phyloP scores from a whole-genome alignment of 2,888 invertebrate genomes.

The Octodonta nipae region DNA sequence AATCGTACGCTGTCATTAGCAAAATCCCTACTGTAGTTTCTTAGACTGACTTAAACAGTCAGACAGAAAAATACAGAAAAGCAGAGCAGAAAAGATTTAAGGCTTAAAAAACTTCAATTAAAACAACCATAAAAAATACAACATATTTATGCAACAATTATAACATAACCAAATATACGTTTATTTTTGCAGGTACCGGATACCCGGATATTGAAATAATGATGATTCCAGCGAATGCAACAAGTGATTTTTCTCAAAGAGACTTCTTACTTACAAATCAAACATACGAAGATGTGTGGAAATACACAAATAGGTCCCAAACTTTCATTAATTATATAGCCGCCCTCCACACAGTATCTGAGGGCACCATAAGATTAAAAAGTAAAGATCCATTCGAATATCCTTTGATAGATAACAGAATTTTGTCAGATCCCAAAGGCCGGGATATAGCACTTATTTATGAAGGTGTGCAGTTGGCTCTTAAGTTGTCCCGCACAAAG shows the following conservation, averaged over 20 bases:
- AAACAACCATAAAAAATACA: too few relatives aligned
- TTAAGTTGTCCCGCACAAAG: constrained; percentile 36
- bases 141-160: too few relatives aligned
- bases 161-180: too few relatives aligned
- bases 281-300: too few relatives aligned
- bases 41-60: too few relatives aligned
- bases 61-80: too few relatives aligned
- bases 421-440: constrained; percentile 40
- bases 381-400: constrained; percentile 13
- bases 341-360: constrained; percentile 10
- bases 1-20: too few relatives aligned
- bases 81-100: too few relatives aligned
- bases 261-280: constrained; percentile 12
- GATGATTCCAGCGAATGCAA: constrained; percentile 37
- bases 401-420: constrained; percentile 54
- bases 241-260: constrained; percentile 10
- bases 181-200: constrained; percentile 10
- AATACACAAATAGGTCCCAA: constrained; percentile 20
- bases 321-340: constrained; percentile 16
- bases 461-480: constrained; percentile 36
- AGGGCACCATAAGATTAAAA: constrained; percentile 12
- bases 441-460: constrained; percentile 40
- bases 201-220: constrained; percentile 19
- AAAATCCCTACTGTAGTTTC: too few relatives aligned
- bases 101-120: too few relatives aligned